A percentile compares a stretch with the other conserved stretches of the same genome.
These are phyloP conservation scores for Wasmannia auropunctata DNA, from an alignment of 1,140 invertebrate species.

Conservation along the genomic window DNA sequence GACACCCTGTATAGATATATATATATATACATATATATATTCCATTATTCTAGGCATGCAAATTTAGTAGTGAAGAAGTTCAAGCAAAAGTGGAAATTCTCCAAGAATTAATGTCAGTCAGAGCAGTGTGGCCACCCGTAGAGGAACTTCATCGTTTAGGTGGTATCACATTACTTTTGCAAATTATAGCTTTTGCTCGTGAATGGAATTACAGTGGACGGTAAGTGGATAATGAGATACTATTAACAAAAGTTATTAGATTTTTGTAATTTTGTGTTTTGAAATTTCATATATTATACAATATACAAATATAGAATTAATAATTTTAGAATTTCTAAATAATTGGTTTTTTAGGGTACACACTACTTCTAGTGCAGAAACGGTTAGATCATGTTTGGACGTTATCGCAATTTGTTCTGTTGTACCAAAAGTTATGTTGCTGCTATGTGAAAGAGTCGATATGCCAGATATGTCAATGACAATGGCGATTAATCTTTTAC, in stretches of 20 bases:
- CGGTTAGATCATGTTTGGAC: slow-evolving; percentile 95
- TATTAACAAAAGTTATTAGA: slow-evolving; percentile 1
- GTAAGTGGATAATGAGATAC: slow-evolving; percentile 80
- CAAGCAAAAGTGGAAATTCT: slow-evolving; percentile 94
- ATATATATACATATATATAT: slow-evolving; percentile 44
- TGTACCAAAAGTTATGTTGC: slow-evolving; percentile 93
- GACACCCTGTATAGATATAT: too few species aligned
- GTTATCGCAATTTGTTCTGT: slow-evolving; percentile 95
- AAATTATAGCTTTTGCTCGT: slow-evolving; percentile 95
- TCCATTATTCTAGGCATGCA: slow-evolving; percentile 87
- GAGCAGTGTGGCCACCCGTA: slow-evolving; percentile 93
- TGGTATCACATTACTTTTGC: slow-evolving; percentile 92
- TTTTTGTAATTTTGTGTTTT: not conserved
- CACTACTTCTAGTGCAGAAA: slow-evolving; percentile 90
- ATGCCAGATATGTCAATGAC: slow-evolving; percentile 91
- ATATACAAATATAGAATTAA: not conserved
- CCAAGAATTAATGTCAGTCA: slow-evolving; percentile 91
- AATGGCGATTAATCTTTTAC: slow-evolving; percentile 90
- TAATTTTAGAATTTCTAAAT: slow-evolving; percentile 44
- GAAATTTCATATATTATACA: too few species aligned
- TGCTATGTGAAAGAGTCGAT: slow-evolving; percentile 92
- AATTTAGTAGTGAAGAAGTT: slow-evolving; percentile 90
- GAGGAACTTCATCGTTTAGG: slow-evolving; percentile 94
- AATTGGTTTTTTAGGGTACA: slow-evolving; percentile 74
- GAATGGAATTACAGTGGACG: slow-evolving; percentile 96